Conservation (phyloP, 1,140 invertebrate genomes). For the Ostrea edulis region DNA sequence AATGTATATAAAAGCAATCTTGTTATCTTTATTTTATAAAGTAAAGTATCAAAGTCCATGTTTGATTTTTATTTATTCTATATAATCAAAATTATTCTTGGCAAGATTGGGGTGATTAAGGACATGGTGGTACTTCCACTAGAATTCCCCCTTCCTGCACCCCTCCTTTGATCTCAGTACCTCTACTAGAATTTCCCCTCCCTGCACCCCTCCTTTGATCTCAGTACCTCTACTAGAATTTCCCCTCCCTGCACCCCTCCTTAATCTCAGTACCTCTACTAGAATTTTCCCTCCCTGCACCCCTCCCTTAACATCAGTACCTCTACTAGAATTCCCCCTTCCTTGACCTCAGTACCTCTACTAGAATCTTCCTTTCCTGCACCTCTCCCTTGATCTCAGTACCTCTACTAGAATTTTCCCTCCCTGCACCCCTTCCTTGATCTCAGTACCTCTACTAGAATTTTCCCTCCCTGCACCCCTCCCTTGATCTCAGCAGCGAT, state of each 20-base stretch:
- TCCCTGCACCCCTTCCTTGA: conserved; percentile 89
- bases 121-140: conserved; percentile 63
- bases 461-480: conserved; percentile 86
- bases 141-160: conserved; percentile 88
- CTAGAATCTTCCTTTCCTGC: conserved; percentile 87
- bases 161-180: conserved; percentile 90
- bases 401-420: conserved; percentile 85
- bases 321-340: conserved; percentile 85
- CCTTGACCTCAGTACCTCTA: conserved; percentile 87
- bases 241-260: conserved; percentile 86
- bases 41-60: no score
- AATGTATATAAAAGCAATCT: neutral
- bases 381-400: conserved; percentile 91
- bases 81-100: no score
- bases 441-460: conserved; percentile 86
- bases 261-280: conserved; percentile 86
- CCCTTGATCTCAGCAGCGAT: conserved; percentile 93
- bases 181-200: conserved; percentile 86
- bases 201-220: conserved; percentile 88
- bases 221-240: conserved; percentile 87
- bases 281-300: conserved; percentile 88
- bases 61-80: no score
- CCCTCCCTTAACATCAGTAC: conserved; percentile 90
- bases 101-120: no score
- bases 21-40: no score